Conservation (phyloP, 1,140 invertebrate genomes). For the Bradynema listronoti region DNA sequence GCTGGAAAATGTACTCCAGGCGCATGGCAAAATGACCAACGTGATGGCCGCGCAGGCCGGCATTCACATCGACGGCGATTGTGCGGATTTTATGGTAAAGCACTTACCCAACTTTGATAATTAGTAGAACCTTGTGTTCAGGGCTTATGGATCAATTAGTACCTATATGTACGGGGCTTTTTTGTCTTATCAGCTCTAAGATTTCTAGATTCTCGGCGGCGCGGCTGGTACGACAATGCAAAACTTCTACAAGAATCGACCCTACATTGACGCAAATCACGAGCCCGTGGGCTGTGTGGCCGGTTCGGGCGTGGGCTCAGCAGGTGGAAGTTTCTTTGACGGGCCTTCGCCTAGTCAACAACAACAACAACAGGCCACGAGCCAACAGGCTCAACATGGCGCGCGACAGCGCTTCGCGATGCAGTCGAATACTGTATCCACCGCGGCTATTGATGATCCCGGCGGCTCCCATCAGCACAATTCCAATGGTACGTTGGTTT, state of each 20-base stretch:
- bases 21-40: slow-evolving; percentile 46
- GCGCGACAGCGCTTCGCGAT: no score
- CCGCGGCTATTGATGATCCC: no score
- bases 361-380: slow-evolving; percentile 1
- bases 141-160: not conserved
- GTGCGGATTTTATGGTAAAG: slow-evolving; percentile 16
- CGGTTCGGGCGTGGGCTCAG: slow-evolving; percentile 4
- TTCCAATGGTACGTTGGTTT: no score
- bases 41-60: slow-evolving; percentile 48
- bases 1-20: slow-evolving; percentile 66
- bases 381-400: no score
- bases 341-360: not conserved
- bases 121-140: not conserved
- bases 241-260: slow-evolving; percentile 21
- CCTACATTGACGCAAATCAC: slow-evolving; percentile 10
- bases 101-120: not conserved
- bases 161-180: not conserved
- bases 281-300: not conserved
- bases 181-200: not conserved
- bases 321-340: not conserved
- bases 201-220: slow-evolving; percentile 16
- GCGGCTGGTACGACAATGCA: slow-evolving; percentile 15
- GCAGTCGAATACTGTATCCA: no score
- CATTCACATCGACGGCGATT: slow-evolving; percentile 32
- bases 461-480: no score